Percentiles rank a stretch among this genome's conserved stretches.
These are phyloP conservation scores for Chloropsis hardwickii DNA, from an alignment of 2,113 vertebrate species.

Conservation along the genomic window DNA sequence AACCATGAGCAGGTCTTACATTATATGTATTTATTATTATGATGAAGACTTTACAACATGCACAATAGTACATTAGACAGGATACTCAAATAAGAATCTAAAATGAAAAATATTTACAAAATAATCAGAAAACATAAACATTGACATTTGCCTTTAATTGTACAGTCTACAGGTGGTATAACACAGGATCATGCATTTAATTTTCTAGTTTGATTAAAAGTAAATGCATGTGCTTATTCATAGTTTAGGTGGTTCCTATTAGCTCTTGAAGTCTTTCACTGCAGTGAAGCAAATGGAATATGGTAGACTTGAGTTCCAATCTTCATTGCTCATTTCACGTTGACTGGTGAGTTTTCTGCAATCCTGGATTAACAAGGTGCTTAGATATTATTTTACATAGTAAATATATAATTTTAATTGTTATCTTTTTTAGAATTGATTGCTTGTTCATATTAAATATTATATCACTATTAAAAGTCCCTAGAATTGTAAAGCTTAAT, in stretches of 20 bases:
- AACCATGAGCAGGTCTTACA: not conserved
- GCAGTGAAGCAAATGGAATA: not conserved
- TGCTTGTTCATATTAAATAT: not conserved
- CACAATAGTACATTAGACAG: not conserved
- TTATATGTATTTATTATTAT: not conserved
- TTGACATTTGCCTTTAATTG: not conserved
- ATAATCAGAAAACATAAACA: not conserved
- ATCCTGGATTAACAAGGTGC: not conserved
- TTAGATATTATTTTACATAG: not conserved
- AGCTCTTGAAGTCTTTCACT: slow-evolving; percentile 9
- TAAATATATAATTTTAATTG: not conserved
- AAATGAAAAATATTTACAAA: not conserved
- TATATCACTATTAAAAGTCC: not conserved
- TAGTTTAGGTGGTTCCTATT: not conserved
- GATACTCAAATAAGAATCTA: not conserved
- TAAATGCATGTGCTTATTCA: not conserved
- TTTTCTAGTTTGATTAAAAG: slow-evolving; percentile 27
- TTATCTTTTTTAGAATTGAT: not conserved
- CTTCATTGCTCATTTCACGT: not conserved
- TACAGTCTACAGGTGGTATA: not conserved
- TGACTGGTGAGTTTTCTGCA: not conserved
- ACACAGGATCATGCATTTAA: not conserved
- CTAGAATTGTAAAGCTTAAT: not conserved
- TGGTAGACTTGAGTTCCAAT: not conserved
- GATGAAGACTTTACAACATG: not conserved